A percentile compares a stretch with the other conserved stretches of the same genome.
phyloP scores from a whole-genome alignment of 2,888 invertebrate genomes.

The Dinocampus coccinellae region DNA sequence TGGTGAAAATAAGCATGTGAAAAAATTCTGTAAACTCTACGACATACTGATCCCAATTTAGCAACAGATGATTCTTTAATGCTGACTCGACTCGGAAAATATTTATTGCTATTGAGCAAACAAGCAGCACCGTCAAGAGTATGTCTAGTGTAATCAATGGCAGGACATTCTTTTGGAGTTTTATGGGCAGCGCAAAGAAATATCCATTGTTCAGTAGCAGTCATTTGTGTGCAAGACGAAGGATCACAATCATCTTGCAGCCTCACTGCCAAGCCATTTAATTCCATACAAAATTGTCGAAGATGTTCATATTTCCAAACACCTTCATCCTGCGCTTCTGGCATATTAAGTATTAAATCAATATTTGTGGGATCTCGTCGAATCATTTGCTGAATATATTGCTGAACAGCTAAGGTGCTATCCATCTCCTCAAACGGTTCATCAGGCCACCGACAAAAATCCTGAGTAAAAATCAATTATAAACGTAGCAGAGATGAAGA shows the following conservation, averaged over 20 bases:
- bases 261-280: constrained; percentile 97
- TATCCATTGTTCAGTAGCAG: constrained; percentile 99
- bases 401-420: constrained; percentile 97
- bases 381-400: constrained; percentile 98
- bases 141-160: constrained; percentile 98
- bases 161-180: constrained; percentile 99
- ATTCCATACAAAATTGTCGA: constrained; percentile 98
- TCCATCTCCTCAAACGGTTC: constrained; percentile 99
- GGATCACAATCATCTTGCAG: constrained; percentile 97
- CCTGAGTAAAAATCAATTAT: constrained; percentile 72
- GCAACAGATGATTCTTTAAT: constrained; percentile 99
- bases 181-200: constrained; percentile 99
- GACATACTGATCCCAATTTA: constrained; percentile 97
- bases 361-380: constrained; percentile 93
- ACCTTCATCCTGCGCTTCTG: constrained; percentile 97
- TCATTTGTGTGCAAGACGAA: constrained; percentile 98
- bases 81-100: constrained; percentile 99
- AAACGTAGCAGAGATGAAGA: not conserved
- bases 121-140: constrained; percentile 99
- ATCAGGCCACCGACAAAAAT: constrained; percentile 98
- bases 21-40: constrained; percentile 98
- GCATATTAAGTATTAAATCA: constrained; percentile 94
- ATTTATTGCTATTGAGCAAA: constrained; percentile 98
- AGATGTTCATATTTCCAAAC: constrained; percentile 99
- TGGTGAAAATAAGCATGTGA: constrained; percentile 99